phyloP scores from a whole-genome alignment of 2,797 vertebrate genomes.

The Thripadectes ignobilis region DNA sequence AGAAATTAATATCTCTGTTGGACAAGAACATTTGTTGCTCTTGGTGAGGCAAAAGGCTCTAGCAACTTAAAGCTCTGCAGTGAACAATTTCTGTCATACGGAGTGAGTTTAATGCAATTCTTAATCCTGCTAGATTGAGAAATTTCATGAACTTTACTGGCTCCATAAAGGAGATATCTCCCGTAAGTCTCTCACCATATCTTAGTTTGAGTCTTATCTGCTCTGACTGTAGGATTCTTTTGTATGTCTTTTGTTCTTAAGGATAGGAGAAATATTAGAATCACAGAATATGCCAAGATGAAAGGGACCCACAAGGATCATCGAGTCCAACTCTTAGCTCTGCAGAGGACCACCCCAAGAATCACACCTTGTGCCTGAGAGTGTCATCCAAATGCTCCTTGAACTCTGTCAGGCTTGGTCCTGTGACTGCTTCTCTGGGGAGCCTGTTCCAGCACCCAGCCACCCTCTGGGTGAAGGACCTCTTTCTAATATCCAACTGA shows the following conservation, averaged over 20 bases:
- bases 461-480: not conserved
- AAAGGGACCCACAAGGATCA: not conserved
- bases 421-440: not conserved
- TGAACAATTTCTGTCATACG: not conserved
- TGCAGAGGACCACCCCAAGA: not conserved
- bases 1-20: conserved; percentile 32
- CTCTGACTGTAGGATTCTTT: not conserved
- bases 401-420: not conserved
- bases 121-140: not conserved
- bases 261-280: not conserved
- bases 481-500: not conserved
- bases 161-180: not conserved
- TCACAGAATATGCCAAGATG: not conserved
- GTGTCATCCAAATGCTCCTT: not conserved
- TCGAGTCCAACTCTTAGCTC: not conserved
- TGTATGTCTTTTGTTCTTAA: not conserved
- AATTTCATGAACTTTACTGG: not conserved
- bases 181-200: not conserved
- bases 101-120: not conserved
- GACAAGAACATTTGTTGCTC: not conserved
- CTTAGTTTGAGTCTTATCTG: not conserved
- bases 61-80: not conserved
- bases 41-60: not conserved
- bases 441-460: not conserved
- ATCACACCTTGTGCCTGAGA: not conserved